Base-by-base conservation (phyloP, 2,797 vertebrate genomes). In the Amphiprion clarkii region DNA sequence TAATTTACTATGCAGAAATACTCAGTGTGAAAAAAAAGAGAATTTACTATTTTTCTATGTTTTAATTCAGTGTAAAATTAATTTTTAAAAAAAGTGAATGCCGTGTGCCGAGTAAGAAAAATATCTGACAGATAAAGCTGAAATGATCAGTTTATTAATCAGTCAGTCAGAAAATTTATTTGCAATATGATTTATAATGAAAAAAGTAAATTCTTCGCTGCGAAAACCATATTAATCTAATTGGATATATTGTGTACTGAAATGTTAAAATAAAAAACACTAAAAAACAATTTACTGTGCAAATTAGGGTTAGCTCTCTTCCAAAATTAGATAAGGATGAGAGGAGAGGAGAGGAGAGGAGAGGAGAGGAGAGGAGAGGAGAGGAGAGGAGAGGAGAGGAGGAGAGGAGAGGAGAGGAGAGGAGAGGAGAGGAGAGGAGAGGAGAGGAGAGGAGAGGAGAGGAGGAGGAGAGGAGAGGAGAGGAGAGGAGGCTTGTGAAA, bases 401-500 rank as follows among this genome's bases (percentile, higher is more conserved):
- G 61, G 11, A 2, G 23, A 23, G 23, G 23, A 2, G 9, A 46
- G 6, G 70, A 58, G 23, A 57, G 39, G 65, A 21, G 23, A 67
- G 44, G 57, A 36, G 61, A 55, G 61, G 8, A 29, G 52, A 29
- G 52, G 52, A 4, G 51, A 52, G 21, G 14, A 40, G 53, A 52
- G 9, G 9, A 46, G 7, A 73, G 62, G 23, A 57, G 39, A 67
- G 25, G 23, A 67, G 44, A 60, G 40, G 61, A 55, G 61, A 23
- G 23, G 23, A 23, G 23, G 25, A 25, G 10, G 52, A 29, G 25
- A 25, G 10, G 9, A 46, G 7, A 73, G 62, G 23, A 57, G 39
- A 67, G 25, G 23, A 67, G 44, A 60, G 40, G 61, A 55, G 61
- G 11, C 51, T 25, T 33, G 69, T 46, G 39, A 25, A 40, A 65